phyloP scores from a whole-genome alignment of 2,797 vertebrate species.

The Phataginus tricuspis region DNA sequence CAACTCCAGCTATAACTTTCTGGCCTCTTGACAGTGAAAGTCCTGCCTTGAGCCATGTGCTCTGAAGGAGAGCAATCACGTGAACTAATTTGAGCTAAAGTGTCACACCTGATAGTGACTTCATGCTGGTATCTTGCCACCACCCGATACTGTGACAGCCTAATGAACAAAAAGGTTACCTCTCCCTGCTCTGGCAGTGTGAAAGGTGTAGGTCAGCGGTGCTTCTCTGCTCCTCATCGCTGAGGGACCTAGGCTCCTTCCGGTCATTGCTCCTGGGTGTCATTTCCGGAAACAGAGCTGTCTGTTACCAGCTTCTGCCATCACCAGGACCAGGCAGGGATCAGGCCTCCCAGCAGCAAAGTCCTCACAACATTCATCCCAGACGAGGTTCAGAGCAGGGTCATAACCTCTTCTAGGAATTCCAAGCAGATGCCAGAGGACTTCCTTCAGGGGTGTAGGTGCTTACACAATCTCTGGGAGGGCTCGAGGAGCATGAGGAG shows the following conservation, averaged over 20 bases:
- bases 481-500: not conserved
- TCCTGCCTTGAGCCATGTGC: not conserved
- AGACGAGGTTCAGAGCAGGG: not conserved
- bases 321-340: not conserved
- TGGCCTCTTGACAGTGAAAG: not conserved
- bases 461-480: not conserved
- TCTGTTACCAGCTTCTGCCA: not conserved
- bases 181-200: not conserved
- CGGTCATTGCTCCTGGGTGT: not conserved
- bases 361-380: not conserved
- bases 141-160: not conserved
- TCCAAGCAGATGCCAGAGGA: not conserved
- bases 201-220: not conserved
- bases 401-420: not conserved
- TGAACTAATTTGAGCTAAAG: not conserved
- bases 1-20: not conserved
- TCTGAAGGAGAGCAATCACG: not conserved
- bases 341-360: not conserved
- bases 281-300: not conserved
- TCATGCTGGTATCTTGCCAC: not conserved
- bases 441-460: not conserved
- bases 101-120: not conserved
- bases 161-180: not conserved
- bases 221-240: not conserved
- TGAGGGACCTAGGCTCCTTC: not conserved